A percentile compares a stretch with the other conserved stretches of the same genome.
phyloP scores from a whole-genome alignment of 2,113 vertebrate species.

The Todiramphus chloris region DNA sequence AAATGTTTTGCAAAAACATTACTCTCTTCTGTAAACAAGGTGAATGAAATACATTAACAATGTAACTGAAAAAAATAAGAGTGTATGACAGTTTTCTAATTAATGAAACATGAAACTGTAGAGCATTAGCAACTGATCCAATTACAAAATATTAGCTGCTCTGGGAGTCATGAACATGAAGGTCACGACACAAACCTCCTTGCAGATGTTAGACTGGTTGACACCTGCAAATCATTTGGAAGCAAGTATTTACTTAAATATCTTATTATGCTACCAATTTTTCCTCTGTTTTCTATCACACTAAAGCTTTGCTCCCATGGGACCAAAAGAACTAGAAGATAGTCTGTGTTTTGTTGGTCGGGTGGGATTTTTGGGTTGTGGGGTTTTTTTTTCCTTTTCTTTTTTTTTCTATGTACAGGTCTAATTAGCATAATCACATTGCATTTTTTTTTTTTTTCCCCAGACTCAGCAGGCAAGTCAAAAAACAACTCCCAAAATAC shows the following conservation, averaged over 20 bases:
- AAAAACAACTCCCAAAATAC: slow-evolving; percentile 37
- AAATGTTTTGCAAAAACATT: not conserved
- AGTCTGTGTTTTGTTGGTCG: slow-evolving; percentile 42
- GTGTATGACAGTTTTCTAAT: not conserved
- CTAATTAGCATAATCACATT: slow-evolving; percentile 32
- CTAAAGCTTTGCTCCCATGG: not conserved
- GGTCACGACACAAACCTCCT: slow-evolving; percentile 51
- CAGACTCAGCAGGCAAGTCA: not conserved
- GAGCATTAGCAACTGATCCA: slow-evolving; percentile 72
- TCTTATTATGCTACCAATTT: slow-evolving; percentile 79
- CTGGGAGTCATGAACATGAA: slow-evolving; percentile 41
- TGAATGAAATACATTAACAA: slow-evolving; percentile 2
- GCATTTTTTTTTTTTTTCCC: slow-evolving; percentile 39
- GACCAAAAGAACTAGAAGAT: not conserved
- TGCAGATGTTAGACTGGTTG: slow-evolving; percentile 72
- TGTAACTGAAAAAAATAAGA: slow-evolving; percentile 12
- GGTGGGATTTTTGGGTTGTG: not conserved
- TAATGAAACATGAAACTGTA: slow-evolving; percentile 35
- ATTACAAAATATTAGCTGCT: slow-evolving; percentile 73
- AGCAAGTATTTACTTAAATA: slow-evolving; percentile 81
- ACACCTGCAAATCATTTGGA: slow-evolving; percentile 86
- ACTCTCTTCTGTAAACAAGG: slow-evolving; percentile 3
- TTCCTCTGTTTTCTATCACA: slow-evolving; percentile 71
- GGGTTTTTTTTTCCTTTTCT: not conserved
- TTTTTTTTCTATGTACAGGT: not conserved